Base-by-base conservation (phyloP, 2,888 invertebrate genomes). In the Eupithecia insigniata region DNA sequence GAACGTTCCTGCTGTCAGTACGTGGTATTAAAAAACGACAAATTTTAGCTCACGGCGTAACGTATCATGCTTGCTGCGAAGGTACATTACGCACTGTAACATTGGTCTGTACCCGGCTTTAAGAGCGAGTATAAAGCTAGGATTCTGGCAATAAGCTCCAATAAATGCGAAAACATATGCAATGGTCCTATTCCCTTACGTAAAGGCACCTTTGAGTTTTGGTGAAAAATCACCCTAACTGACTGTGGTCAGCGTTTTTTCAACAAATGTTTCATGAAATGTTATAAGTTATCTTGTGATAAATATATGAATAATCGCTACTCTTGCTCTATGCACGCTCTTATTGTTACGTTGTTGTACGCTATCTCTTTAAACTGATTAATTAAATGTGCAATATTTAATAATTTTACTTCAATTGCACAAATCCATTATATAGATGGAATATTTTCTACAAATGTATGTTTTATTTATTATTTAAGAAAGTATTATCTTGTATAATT, bases 401-500 rank as follows among this genome's bases (percentile, higher is more conserved):
- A 55, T 12, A 51, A 51, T 51, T 55, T 12, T 12, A 26, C 26
- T 14, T 26, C 22, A 22, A 51, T 1, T 22, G 51, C 51, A 26
- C 55, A 55, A 12, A 10, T 51, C 22, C 3, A 12, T 10, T 22
- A 51, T 22, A 51, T 12, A 51, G 51, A 51, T 55, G 12, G 1
- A n/a, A 55, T 55, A 26, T 55, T 55, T 12, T 12, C 22, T 3
- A 55, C 12, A 55, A 55, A 55, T 55, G 26, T 26, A 26, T 55
- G 5, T 55, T 55, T 51, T 51, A n/a, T n/a, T 22, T 26, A 55
- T 55, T 12, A 26, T 55, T 55, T 12, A 55, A 22, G 1, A 14
- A 55, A 55, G 55, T 26, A 55, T 26, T 55, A 55, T 51, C 51
- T 22, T 51, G 46, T 46, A 46, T n/a, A n/a, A 46, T 46, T 46